Evolutionary conservation across 2,113 vertebrate species (phyloP).

Genomic region (Glareola pratincola): DNA sequence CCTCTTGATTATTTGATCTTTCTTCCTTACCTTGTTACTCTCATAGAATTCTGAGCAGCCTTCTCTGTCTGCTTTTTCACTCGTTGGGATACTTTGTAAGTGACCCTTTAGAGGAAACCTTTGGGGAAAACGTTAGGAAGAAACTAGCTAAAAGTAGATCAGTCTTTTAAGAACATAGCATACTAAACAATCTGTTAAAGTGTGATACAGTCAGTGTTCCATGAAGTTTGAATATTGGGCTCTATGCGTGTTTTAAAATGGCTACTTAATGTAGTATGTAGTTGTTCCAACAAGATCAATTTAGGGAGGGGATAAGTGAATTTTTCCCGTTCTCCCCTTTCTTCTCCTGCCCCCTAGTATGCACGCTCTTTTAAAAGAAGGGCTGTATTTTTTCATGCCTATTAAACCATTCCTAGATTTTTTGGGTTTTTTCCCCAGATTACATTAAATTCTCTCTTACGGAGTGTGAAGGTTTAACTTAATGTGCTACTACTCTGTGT

Average conservation of each 20-base stretch:
- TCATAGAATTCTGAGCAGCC: not conserved
- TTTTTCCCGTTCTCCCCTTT: not conserved
- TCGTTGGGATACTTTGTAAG: not conserved
- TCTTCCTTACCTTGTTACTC: not conserved
- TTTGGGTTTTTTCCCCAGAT: not conserved
- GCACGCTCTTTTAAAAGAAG: not conserved
- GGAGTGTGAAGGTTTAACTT: not conserved
- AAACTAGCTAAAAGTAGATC: not conserved
- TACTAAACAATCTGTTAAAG: not conserved
- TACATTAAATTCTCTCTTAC: not conserved
- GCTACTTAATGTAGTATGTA: not conserved
- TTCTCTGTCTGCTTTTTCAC: not conserved
- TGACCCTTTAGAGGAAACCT: not conserved
- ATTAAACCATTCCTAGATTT: not conserved
- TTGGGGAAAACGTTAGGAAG: not conserved
- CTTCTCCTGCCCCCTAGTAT: not conserved
- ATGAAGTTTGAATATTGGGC: not conserved
- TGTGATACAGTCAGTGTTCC: not conserved
- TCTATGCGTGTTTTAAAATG: not conserved
- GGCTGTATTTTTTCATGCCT: not conserved
- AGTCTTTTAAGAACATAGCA: rapidly evolving
- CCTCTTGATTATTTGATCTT: not conserved
- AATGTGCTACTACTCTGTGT: not conserved
- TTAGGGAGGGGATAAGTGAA: not conserved
- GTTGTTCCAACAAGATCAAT: not conserved